These are phyloP conservation scores for Catagonus wagneri DNA, from an alignment of 2,113 vertebrate species.

Conservation along the genomic window DNA sequence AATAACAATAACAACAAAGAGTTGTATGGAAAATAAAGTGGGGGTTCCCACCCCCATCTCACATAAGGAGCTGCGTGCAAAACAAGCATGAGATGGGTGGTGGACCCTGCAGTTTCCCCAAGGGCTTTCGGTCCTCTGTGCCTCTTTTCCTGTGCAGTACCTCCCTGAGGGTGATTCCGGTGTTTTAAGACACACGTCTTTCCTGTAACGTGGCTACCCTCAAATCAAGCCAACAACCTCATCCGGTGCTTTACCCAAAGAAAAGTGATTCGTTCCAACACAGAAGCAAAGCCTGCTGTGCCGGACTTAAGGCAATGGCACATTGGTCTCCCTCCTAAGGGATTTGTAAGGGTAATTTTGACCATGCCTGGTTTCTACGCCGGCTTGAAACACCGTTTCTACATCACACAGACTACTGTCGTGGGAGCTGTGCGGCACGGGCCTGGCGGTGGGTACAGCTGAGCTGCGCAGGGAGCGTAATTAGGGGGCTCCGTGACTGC, in stretches of 20 bases:
- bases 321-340: slow-evolving; percentile 39
- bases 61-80: neutral
- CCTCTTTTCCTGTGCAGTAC: neutral
- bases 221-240: slow-evolving; percentile 49
- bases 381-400: slow-evolving; percentile 55
- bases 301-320: neutral
- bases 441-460: neutral
- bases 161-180: slow-evolving; percentile 37
- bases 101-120: neutral
- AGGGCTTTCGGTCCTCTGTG: neutral
- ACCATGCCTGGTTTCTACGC: slow-evolving; percentile 33
- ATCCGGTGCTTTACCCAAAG: slow-evolving; percentile 63
- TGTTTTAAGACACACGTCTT: neutral
- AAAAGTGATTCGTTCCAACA: slow-evolving; percentile 68
- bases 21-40: neutral
- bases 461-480: slow-evolving; percentile 5
- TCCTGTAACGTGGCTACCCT: neutral
- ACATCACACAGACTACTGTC: slow-evolving; percentile 31
- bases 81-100: neutral
- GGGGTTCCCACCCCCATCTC: neutral
- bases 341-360: slow-evolving; percentile 68
- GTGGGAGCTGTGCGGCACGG: neutral
- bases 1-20: neutral
- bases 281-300: neutral
- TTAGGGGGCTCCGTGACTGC: slow-evolving; percentile 66